Percentiles rank a stretch among this genome's conserved stretches.
These are phyloP conservation scores for Cyanoderma ruficeps DNA, from an alignment of 2,113 vertebrate species.

Conservation along the genomic window DNA sequence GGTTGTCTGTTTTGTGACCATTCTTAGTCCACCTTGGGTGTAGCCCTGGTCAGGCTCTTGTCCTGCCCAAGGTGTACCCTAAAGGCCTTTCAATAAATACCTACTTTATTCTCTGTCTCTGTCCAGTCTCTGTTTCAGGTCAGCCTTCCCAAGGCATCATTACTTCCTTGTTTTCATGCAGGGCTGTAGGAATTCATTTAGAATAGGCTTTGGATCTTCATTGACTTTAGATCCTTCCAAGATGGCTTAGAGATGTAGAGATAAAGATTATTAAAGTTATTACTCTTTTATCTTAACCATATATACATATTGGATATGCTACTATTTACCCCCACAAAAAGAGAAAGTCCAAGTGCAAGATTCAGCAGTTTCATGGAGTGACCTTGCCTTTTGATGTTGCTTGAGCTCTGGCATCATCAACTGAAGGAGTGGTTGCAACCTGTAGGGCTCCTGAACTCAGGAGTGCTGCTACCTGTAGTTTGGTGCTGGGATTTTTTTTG, in stretches of 20 bases:
- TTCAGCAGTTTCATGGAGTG: background rate
- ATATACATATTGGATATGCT: accelerated
- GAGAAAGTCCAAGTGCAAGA: background rate
- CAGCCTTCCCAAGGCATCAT: no score
- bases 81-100: no score
- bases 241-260: background rate
- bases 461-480: background rate
- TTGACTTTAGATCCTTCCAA: background rate
- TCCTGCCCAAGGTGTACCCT: no score
- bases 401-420: background rate
- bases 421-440: background rate
- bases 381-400: background rate
- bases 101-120: no score
- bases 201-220: background rate
- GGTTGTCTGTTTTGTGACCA: no score
- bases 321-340: background rate
- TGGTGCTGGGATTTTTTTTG: background rate
- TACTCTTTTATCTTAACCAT: background rate
- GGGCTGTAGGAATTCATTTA: background rate
- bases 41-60: no score
- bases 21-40: no score
- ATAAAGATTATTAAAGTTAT: background rate
- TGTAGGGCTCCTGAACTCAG: background rate
- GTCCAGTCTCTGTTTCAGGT: no score
- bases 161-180: background rate